These are phyloP conservation scores for Leucozona laternaria DNA, from an alignment of 2,888 invertebrate genomes.

Conservation along the genomic window DNA sequence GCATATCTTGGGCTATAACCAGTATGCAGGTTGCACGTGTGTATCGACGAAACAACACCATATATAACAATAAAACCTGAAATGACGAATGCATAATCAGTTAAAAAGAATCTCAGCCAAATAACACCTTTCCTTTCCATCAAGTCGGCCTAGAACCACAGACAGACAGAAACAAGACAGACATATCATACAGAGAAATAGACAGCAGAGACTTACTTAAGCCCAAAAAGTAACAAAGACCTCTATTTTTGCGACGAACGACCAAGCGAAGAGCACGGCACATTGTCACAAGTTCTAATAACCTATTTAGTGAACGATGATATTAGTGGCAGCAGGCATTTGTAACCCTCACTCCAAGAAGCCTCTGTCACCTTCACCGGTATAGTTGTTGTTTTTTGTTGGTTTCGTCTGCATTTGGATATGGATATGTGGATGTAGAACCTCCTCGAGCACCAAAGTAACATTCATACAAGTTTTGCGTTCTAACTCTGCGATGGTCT, in stretches of 20 bases:
- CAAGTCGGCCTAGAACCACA: constrained; percentile 26
- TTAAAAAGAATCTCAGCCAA: constrained; percentile 27
- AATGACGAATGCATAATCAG: constrained; percentile 55
- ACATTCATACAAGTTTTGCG: constrained; percentile 19
- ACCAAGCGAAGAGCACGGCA: constrained; percentile 18
- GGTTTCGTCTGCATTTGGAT: constrained; percentile 30
- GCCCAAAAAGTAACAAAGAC: constrained; percentile 20
- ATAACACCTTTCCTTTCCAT: constrained; percentile 66
- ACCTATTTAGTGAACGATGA: constrained; percentile 71
- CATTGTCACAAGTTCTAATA: constrained; percentile 74
- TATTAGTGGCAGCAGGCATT: constrained; percentile 57
- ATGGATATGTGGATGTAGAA: constrained; percentile 17
- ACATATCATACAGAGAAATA: neutral
- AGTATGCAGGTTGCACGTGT: constrained; percentile 43
- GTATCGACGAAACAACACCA: constrained; percentile 3
- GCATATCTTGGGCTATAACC: constrained; percentile 34
- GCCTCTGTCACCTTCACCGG: constrained; percentile 50
- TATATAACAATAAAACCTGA: constrained; percentile 35
- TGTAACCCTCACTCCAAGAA: constrained; percentile 40
- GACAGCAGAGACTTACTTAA: constrained; percentile 18
- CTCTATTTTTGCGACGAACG: neutral
- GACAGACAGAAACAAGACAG: constrained; percentile 12
- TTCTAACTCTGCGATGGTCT: neutral
- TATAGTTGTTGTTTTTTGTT: neutral
- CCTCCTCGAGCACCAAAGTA: constrained; percentile 10